Evolutionary conservation across 2,113 vertebrate species (phyloP).

Genomic region (Origma solitaria): DNA sequence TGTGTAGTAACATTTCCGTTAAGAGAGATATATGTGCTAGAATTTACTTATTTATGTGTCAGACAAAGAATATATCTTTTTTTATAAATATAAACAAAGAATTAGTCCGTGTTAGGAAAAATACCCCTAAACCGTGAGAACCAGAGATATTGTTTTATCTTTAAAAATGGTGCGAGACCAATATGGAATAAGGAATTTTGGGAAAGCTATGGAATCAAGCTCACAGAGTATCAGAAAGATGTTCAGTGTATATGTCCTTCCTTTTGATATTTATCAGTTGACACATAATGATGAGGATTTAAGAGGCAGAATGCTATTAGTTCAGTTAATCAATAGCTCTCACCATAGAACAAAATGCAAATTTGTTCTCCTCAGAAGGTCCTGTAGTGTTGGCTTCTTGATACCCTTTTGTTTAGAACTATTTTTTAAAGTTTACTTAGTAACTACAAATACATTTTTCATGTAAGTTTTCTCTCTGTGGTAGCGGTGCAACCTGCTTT

Average conservation of each 20-base stretch:
- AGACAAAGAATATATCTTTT: neutral
- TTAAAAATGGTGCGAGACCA: neutral
- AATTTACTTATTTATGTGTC: neutral
- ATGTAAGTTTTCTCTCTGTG: neutral
- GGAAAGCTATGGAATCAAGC: neutral
- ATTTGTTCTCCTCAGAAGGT: neutral
- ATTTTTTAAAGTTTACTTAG: neutral
- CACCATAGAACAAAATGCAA: neutral
- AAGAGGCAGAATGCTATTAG: neutral
- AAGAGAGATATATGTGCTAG: neutral
- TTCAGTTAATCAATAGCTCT: neutral
- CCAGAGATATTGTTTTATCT: neutral
- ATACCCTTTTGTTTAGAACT: neutral
- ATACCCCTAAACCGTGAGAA: neutral
- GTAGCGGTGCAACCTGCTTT: neutral
- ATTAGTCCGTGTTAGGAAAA: neutral
- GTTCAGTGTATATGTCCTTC: neutral
- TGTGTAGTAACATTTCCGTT: neutral
- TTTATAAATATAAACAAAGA: neutral
- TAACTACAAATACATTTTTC: neutral
- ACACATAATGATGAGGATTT: neutral
- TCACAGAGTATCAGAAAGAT: neutral
- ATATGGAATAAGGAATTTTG: neutral
- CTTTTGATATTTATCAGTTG: neutral
- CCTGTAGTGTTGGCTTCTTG: neutral